Evolutionary conservation across 2,888 invertebrate genomes (phyloP).

Genomic region (Anarsia innoxiella): DNA sequence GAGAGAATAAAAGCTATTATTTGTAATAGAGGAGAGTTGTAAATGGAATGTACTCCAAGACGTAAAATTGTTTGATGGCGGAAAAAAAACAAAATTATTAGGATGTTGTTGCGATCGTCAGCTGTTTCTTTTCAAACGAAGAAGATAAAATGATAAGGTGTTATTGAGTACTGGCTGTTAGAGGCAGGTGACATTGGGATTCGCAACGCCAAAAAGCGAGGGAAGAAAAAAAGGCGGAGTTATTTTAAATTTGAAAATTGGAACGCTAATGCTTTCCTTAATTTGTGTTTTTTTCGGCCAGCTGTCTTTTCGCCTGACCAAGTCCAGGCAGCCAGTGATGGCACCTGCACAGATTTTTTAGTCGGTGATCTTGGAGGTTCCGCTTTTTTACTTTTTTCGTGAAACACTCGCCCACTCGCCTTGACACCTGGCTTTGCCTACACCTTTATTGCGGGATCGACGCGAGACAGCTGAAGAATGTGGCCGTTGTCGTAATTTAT

Average conservation of each 20-base stretch:
- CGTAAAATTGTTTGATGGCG: neutral
- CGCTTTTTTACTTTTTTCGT: conserved; percentile 54
- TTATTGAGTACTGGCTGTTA: neutral
- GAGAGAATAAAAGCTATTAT: neutral
- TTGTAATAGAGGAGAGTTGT: neutral
- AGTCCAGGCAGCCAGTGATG: conserved; percentile 24
- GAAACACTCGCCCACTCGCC: conserved; percentile 37
- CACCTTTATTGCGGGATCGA: conserved; percentile 38
- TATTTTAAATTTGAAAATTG: conserved; percentile 13
- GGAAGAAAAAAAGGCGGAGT: neutral
- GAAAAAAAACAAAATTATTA: neutral
- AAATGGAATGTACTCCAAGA: neutral
- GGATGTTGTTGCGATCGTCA: neutral
- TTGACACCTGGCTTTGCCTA: conserved; percentile 61
- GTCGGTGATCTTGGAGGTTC: conserved; percentile 47
- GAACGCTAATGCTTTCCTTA: conserved; percentile 32
- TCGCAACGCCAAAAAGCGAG: neutral
- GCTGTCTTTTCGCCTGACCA: conserved; percentile 65
- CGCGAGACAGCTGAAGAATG: conserved; percentile 35
- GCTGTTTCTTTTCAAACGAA: neutral
- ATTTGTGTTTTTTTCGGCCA: conserved; percentile 46
- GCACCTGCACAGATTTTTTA: conserved; percentile 72
- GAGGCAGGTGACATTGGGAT: neutral
- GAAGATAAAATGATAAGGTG: neutral
- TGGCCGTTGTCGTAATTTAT: conserved; percentile 41